These are phyloP conservation scores for Amblyornis subalaris DNA, from an alignment of 2,113 vertebrate species.

Conservation along the genomic window DNA sequence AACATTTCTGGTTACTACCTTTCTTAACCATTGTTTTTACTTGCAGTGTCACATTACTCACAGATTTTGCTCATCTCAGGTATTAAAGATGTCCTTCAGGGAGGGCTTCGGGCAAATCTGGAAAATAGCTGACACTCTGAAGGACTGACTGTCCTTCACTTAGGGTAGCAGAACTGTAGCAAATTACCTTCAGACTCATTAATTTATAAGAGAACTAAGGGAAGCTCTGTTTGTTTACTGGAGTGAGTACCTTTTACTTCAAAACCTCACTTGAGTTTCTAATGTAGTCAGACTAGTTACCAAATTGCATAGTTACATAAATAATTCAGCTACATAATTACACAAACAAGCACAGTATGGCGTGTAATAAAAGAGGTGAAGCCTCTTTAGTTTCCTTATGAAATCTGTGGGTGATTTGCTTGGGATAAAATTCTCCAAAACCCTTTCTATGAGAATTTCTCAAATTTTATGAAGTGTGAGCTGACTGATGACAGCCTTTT, in stretches of 20 bases:
- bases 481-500: not conserved
- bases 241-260: not conserved
- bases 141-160: not conserved
- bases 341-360: not conserved
- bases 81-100: not conserved
- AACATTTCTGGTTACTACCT: not conserved
- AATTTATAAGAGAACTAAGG: not conserved
- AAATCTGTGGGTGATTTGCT: not conserved
- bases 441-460: not conserved
- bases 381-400: not conserved
- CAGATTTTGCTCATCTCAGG: not conserved
- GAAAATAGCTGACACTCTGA: not conserved
- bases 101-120: not conserved
- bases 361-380: not conserved
- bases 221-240: not conserved
- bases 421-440: not conserved
- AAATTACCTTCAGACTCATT: not conserved
- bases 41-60: not conserved
- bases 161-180: not conserved
- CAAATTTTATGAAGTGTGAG: not conserved
- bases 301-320: not conserved
- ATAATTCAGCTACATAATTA: not conserved
- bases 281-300: not conserved
- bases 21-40: not conserved
- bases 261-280: not conserved